phyloP scores from a whole-genome alignment of 2,888 invertebrate genomes.

The Cephus sareptanus region DNA sequence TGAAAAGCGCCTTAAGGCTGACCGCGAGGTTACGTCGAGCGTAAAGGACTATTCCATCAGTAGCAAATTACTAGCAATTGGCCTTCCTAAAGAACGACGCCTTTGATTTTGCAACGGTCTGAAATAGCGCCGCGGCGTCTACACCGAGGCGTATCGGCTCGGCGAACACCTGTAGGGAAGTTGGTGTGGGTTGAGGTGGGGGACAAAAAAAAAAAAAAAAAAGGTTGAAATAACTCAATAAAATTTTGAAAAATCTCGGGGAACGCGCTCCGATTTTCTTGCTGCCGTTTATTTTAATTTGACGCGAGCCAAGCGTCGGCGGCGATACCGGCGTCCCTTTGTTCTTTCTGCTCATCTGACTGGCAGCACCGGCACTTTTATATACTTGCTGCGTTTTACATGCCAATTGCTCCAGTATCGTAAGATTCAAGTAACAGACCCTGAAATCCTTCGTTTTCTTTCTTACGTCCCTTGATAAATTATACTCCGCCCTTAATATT shows the following conservation, averaged over 20 bases:
- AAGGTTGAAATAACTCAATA: conserved; percentile 44
- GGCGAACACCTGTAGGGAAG: not conserved
- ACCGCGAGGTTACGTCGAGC: not conserved
- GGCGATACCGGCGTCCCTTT: conserved; percentile 45
- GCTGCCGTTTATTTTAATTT: conserved; percentile 64
- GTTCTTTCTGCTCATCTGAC: conserved; percentile 31
- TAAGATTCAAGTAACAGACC: too few relatives aligned
- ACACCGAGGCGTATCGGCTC: conserved; percentile 8
- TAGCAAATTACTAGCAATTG: conserved; percentile 36
- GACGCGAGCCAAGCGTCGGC: conserved; percentile 19
- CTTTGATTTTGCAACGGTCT: conserved; percentile 32
- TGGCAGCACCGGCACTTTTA: conserved; percentile 19
- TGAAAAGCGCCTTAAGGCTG: not conserved
- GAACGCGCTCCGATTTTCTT: conserved; percentile 41
- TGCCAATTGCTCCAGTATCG: too few relatives aligned
- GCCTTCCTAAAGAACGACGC: conserved; percentile 13
- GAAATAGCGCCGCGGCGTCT: conserved; percentile 26
- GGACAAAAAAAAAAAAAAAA: not conserved
- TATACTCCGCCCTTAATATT: rapidly evolving
- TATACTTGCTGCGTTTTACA: too few relatives aligned
- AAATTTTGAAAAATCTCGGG: conserved; percentile 35
- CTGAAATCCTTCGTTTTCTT: too few relatives aligned
- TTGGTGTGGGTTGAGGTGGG: not conserved
- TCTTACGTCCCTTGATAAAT: too few relatives aligned
- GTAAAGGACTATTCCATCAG: conserved; percentile 38